These are phyloP conservation scores for Sinohyriopsis cumingii DNA, from an alignment of 2,888 invertebrate species.

Conservation along the genomic window DNA sequence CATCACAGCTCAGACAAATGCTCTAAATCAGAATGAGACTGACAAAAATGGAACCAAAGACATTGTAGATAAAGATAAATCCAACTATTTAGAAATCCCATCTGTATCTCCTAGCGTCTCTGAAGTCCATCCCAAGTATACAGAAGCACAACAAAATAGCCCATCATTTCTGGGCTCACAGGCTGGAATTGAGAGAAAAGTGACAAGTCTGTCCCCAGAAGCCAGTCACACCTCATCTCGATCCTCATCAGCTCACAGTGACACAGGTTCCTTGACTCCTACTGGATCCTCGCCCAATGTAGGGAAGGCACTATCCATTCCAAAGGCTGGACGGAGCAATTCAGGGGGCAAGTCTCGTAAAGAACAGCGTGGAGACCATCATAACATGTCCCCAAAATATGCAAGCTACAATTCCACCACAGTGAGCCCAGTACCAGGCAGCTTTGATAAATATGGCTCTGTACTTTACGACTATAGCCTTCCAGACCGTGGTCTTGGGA, in stretches of 20 bases:
- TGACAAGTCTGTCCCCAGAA: neutral
- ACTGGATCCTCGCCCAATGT: constrained; percentile 4
- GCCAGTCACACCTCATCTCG: neutral
- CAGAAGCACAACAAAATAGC: too few relatives aligned
- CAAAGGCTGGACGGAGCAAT: too few relatives aligned
- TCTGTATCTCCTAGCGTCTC: too few relatives aligned
- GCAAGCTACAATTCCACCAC: constrained; percentile 3
- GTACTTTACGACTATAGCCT: constrained; percentile 59
- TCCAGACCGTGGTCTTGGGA: constrained; percentile 60
- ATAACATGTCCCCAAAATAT: constrained; percentile 2
- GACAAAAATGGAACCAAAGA: too few relatives aligned
- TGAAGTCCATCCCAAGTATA: too few relatives aligned
- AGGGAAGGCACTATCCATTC: too few relatives aligned
- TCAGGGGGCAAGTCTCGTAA: neutral
- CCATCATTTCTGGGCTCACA: too few relatives aligned
- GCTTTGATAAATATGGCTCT: constrained; percentile 43
- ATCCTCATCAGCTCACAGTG: constrained; percentile 2
- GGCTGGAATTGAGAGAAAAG: constrained; percentile 1
- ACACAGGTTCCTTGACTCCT: constrained; percentile 1
- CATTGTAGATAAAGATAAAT: too few relatives aligned
- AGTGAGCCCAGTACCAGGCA: constrained; percentile 3
- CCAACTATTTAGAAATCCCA: too few relatives aligned
- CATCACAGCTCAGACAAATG: constrained; percentile 40
- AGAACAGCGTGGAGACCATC: neutral
- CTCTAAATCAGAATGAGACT: constrained; percentile 3